Base-by-base conservation (phyloP, 1,140 invertebrate genomes). In the Glomeris maerens region DNA sequence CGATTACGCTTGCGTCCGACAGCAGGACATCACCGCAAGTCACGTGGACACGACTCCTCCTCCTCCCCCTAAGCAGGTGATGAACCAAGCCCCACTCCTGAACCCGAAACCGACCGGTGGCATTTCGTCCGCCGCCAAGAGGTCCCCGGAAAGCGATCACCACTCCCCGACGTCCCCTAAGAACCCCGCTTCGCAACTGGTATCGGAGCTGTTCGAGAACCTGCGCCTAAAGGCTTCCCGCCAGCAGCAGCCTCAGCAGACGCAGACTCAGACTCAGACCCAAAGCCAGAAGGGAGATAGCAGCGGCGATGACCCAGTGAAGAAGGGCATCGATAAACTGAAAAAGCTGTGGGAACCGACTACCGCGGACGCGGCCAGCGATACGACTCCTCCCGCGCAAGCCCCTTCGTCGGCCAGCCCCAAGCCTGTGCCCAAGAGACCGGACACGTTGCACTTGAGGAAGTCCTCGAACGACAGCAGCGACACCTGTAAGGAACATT, bases 321-420 rank as follows among this genome's bases (percentile, higher is more conserved):
- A 86, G 63, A 90, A 86, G 27, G 87, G 88, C 67, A 92, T 94
- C 61, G 89, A 80, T 64, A 92, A 83, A 63, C 72, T 93, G 55
- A 92, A 91, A 62, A 89, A 88, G 66, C 67, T 93, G 23, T 93
- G 89, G 89, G 89, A 90, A 68, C 40, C 40, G 5, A 36, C 31
- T 26, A 55, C 14, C 39, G 1, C 5, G 5, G 23, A 14, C 50
- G 44, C 5, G 53, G 55, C 14, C 74, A 79, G 28, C 62, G 76
- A 1, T 80, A 79, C 57, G 60, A 4, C 2, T 22, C 26, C 5
- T 20, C 17, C 47, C 2, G 7, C 5, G 31, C 2, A 5, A 2
- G 7, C 21, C 10, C 40, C 27, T 7, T n/a, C 22, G 2, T 26
- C 46, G 21, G 4, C 45, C 10, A 50, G 49, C 25, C 49, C 49